phyloP scores from a whole-genome alignment of 2,113 vertebrate genomes.

The Cnemophilus loriae region DNA sequence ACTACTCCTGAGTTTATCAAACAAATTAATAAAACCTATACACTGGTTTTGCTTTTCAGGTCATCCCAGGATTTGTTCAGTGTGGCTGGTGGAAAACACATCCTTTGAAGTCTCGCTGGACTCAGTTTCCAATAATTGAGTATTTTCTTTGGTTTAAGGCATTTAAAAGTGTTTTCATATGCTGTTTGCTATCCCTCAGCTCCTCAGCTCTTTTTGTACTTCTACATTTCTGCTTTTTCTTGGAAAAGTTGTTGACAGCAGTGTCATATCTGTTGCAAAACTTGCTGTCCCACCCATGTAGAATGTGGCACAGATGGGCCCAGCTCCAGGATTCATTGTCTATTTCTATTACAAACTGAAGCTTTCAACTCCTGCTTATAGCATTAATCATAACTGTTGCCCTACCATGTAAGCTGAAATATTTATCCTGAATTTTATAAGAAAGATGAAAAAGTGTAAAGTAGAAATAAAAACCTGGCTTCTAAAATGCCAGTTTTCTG shows the following conservation, averaged over 20 bases:
- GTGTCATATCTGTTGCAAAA: background rate
- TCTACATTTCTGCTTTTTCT: background rate
- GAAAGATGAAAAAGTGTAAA: background rate
- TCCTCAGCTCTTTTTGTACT: background rate
- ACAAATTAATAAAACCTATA: background rate
- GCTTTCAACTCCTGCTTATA: background rate
- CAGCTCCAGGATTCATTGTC: background rate
- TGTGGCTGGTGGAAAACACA: background rate
- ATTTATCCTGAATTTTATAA: background rate
- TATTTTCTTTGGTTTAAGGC: background rate
- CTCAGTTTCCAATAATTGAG: background rate
- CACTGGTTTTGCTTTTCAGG: background rate
- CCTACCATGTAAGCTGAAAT: background rate
- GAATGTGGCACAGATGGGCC: background rate
- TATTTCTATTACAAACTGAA: background rate
- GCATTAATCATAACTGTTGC: background rate
- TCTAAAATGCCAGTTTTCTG: background rate
- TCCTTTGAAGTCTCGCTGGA: background rate
- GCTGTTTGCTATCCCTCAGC: background rate
- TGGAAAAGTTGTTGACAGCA: background rate
- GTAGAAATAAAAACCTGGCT: background rate
- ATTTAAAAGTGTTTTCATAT: background rate
- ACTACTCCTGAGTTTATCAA: background rate
- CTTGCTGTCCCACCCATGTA: background rate
- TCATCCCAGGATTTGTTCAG: background rate